Base-by-base conservation (phyloP, 2,888 invertebrate species). In the Rhingia rostrata region DNA sequence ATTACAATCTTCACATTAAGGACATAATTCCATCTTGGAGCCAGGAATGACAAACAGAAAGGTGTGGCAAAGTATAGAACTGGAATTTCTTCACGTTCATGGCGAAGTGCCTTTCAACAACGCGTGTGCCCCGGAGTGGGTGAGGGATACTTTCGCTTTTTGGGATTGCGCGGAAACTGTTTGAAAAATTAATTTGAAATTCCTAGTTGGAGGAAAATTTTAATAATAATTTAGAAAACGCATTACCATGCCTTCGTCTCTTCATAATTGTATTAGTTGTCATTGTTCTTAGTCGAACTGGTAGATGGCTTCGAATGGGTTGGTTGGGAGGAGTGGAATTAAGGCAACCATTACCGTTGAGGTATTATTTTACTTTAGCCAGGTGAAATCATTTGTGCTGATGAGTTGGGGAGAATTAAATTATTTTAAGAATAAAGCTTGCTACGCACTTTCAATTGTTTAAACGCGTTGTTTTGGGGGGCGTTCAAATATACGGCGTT, bases 1-100 rank as follows among this genome's bases (percentile, higher is more conserved):
- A 91, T 91, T 91, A 90, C 89, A 90, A 91, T 90, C 90, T 90
- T 88, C 87, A 86, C 91, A 88, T 90, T 87, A 88, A 89, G 88
- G 88, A 91, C 89, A 90, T 90, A 90, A 91, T 91, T 91, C 88
- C 88, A 90, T 89, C 87, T 88, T 56, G 56, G 61, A 79, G 74
- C 64, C 63, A 69, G 74, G 54, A 60, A 53, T 56, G 63, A n/a
- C 45, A 43, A 32, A 35, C 49, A 51, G 30, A 41, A 78, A 72
- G 78, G 61, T 83, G 72, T 73, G 83, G 73, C 83, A 73, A 73
- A 69, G 69, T 73, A 56, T 73, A 39, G 51, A 63, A 45, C 56
- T 60, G 69, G 80, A 74, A 84, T 75, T 80, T 80, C 70, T 67
- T 37, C 51, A 75, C 80, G 84, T 70, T 66, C 69, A 12, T 37